A percentile compares a stretch with the other conserved stretches of the same genome.
Evolutionary conservation across 1,140 invertebrate species (phyloP).

Genomic region (Drosophila truncata): DNA sequence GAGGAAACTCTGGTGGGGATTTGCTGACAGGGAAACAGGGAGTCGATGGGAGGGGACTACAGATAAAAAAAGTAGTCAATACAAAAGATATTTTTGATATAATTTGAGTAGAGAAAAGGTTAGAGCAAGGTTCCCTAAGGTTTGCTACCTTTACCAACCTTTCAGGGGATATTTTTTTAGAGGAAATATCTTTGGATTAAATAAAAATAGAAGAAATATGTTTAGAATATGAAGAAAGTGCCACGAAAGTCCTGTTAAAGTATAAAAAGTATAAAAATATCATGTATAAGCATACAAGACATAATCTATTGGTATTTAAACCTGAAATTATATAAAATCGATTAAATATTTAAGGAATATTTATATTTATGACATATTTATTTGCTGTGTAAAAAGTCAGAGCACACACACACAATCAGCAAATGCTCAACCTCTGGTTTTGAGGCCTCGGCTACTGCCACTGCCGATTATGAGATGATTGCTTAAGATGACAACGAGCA

Average conservation of each 20-base stretch:
- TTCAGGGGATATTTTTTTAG: too few relatives aligned
- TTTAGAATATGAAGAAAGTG: not conserved
- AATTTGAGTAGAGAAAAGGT: not conserved
- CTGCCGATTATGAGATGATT: constrained; percentile 82
- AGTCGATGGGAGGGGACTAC: not conserved
- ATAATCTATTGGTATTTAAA: too few relatives aligned
- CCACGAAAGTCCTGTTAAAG: not conserved
- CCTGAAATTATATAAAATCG: too few relatives aligned
- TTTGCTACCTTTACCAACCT: too few relatives aligned
- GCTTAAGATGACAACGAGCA: constrained; percentile 82
- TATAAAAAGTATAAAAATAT: too few relatives aligned
- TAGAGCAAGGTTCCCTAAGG: not conserved
- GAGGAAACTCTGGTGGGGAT: constrained; percentile 53
- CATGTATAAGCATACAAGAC: too few relatives aligned
- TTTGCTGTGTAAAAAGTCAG: constrained; percentile 24
- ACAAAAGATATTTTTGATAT: not conserved
- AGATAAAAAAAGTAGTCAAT: not conserved
- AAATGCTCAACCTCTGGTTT: constrained; percentile 24
- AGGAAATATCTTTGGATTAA: too few relatives aligned
- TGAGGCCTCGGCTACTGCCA: constrained; percentile 57
- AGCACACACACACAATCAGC: too few relatives aligned
- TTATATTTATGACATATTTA: not conserved
- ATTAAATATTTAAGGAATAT: not conserved
- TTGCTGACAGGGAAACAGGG: constrained; percentile 38
- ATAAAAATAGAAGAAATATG: too few relatives aligned